Conservation (phyloP, 2,113 vertebrate species). For the Hemicordylus capensis region DNA sequence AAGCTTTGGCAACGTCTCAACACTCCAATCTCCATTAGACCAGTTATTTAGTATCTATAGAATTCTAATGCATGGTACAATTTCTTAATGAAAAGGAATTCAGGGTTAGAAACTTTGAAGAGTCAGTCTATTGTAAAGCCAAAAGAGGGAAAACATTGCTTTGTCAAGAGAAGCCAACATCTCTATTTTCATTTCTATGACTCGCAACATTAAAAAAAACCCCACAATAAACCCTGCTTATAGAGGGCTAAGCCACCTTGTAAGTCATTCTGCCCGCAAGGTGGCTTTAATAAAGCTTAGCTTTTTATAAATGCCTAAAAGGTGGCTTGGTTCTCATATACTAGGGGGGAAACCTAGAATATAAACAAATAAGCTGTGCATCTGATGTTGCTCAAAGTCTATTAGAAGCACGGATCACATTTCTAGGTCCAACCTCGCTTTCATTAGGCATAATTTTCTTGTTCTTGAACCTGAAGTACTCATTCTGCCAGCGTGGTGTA, state of each 20-base stretch:
- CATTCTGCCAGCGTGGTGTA: no score
- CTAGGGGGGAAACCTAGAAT: no score
- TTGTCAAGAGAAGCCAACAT: neutral
- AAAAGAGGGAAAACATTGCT: neutral
- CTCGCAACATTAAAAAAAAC: constrained; percentile 9
- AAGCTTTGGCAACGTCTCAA: constrained; percentile 14
- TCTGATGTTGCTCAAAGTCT: neutral
- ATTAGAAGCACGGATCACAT: neutral
- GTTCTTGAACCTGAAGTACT: no score
- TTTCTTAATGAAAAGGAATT: constrained; percentile 1
- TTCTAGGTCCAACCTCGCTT: neutral
- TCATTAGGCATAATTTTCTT: neutral
- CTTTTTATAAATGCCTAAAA: no score
- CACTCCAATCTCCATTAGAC: constrained; percentile 14
- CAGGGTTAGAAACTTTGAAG: neutral
- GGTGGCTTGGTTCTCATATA: no score
- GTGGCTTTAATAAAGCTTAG: no score
- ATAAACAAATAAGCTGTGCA: neutral
- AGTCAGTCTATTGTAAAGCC: neutral
- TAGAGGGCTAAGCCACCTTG: no score
- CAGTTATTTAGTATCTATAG: constrained; percentile 23
- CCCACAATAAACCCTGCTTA: neutral
- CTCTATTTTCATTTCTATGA: neutral
- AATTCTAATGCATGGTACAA: neutral
- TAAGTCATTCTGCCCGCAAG: no score